phyloP scores from a whole-genome alignment of 2,888 invertebrate genomes.

The Eumacrocentrus americanus region DNA sequence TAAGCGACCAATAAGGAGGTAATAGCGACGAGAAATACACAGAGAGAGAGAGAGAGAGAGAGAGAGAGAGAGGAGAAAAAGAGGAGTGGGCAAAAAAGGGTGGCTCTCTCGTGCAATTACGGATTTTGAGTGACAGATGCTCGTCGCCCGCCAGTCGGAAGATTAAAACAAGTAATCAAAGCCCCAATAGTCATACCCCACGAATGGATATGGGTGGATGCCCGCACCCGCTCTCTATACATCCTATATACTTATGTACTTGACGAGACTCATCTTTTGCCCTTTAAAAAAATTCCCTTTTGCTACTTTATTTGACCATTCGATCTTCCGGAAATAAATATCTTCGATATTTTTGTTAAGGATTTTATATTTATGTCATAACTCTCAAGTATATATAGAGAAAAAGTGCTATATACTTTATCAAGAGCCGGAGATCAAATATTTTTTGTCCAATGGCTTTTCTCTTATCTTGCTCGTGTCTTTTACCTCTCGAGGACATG shows the following conservation, averaged over 20 bases:
- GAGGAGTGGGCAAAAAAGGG: conserved; percentile 37
- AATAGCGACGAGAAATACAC: conserved; percentile 36
- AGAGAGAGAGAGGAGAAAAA: conserved; percentile 11
- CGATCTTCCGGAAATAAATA: no score
- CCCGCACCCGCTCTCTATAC: conserved; percentile 40
- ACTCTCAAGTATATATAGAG: no score
- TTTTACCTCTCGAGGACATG: conserved; percentile 11
- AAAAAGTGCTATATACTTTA: no score
- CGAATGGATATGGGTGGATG: conserved; percentile 58
- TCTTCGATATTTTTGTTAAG: no score
- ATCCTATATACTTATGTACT: conserved; percentile 18
- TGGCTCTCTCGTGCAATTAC: conserved; percentile 55
- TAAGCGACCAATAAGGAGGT: conserved; percentile 52
- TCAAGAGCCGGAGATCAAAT: conserved; percentile 19
- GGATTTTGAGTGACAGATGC: conserved; percentile 62
- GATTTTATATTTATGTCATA: no score
- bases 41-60: not conserved
- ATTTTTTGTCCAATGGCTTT: conserved; percentile 18
- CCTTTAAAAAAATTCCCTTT: no score
- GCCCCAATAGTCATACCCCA: conserved; percentile 38
- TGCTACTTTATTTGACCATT: no score
- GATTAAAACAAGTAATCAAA: conserved; percentile 63
- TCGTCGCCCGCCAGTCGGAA: conserved; percentile 60
- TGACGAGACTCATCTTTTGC: not conserved
- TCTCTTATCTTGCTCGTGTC: conserved; percentile 2